Evolutionary conservation across 2,797 vertebrate genomes (phyloP).

Genomic region (Fratercula arctica): DNA sequence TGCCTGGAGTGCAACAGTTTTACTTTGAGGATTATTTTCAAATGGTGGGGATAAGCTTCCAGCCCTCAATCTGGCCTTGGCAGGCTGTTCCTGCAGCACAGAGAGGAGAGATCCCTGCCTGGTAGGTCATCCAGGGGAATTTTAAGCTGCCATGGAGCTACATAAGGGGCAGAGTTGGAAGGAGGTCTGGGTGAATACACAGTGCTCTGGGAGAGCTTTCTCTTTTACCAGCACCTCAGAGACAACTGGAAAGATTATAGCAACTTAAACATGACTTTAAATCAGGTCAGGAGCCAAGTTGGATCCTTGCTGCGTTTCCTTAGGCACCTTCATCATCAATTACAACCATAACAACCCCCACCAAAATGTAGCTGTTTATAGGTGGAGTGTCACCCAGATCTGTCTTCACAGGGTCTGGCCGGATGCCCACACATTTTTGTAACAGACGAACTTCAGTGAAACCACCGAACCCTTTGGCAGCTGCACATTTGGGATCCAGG

Average conservation of each 20-base stretch:
- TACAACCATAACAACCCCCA: neutral
- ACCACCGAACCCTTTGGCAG: neutral
- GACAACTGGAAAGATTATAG: neutral
- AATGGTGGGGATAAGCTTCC: neutral
- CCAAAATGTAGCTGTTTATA: neutral
- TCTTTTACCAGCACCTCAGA: neutral
- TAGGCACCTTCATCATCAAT: neutral
- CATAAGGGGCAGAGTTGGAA: neutral
- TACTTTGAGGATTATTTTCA: neutral
- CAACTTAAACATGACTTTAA: neutral
- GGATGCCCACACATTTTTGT: neutral
- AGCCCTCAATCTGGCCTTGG: neutral
- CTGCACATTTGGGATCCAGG: rapidly evolving
- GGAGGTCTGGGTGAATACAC: neutral
- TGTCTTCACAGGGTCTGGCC: neutral
- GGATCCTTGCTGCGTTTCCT: neutral
- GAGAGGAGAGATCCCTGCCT: neutral
- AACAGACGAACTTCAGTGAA: neutral
- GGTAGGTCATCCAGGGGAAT: neutral
- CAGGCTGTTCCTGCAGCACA: neutral
- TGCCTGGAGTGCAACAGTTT: neutral
- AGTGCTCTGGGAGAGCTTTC: neutral
- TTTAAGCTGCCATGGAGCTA: neutral
- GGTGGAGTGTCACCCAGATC: neutral
- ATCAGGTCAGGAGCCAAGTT: neutral